These are phyloP conservation scores for Myrmecophaga tridactyla DNA, from an alignment of 2,113 vertebrate species.

Conservation along the genomic window DNA sequence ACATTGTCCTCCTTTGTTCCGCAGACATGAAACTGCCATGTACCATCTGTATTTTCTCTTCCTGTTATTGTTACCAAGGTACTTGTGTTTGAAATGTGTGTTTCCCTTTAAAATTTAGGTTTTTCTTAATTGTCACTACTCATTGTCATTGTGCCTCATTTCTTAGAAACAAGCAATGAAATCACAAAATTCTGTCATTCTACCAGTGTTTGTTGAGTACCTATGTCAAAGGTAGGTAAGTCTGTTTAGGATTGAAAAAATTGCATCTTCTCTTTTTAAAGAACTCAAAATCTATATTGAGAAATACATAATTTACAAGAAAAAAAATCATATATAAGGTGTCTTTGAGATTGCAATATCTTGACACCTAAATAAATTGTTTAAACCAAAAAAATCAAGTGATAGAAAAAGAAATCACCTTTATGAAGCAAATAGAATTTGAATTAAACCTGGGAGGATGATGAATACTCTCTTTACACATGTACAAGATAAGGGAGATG, in stretches of 20 bases:
- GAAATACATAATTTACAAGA: background rate
- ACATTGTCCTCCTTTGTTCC: background rate
- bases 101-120: constrained; percentile 25
- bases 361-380: background rate
- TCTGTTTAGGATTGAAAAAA: background rate
- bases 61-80: constrained; percentile 42
- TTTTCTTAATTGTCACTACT: constrained; percentile 36
- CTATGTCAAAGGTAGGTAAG: constrained; percentile 38
- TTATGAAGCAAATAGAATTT: background rate
- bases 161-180: constrained; percentile 3
- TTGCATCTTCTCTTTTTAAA: background rate
- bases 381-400: background rate
- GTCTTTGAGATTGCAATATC: background rate
- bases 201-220: constrained; percentile 29
- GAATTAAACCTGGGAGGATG: background rate
- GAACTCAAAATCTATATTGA: background rate
- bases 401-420: background rate
- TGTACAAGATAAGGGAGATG: background rate
- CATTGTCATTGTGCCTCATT: background rate
- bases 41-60: constrained; percentile 46
- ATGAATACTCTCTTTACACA: no score
- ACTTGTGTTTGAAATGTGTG: constrained; percentile 22
- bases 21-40: background rate
- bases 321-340: background rate
- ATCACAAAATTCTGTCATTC: background rate